These are phyloP conservation scores for Orchesellides sinensis DNA, from an alignment of 2,888 invertebrate genomes.

Conservation along the genomic window DNA sequence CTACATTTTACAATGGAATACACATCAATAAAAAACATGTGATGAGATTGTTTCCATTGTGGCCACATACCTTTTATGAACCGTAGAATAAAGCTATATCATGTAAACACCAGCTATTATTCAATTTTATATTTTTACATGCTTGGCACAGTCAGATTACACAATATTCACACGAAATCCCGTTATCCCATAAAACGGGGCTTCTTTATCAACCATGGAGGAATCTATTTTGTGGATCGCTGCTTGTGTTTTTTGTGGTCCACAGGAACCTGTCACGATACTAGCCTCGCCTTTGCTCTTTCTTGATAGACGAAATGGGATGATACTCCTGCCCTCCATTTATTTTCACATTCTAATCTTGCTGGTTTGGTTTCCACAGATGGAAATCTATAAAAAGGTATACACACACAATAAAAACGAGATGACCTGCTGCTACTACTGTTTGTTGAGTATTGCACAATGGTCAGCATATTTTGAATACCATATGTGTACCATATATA, in stretches of 20 bases:
- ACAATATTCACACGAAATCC: constrained; percentile 49
- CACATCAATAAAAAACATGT: background rate
- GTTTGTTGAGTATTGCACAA: background rate
- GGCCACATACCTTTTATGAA: constrained; percentile 40
- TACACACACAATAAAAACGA: background rate
- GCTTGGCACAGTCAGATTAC: constrained; percentile 27
- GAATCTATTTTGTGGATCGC: constrained; percentile 27
- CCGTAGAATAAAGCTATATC: constrained; percentile 25
- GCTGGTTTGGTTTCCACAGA: constrained; percentile 3
- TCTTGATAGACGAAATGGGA: too few species aligned
- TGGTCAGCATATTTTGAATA: background rate
- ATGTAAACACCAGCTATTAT: constrained; percentile 40
- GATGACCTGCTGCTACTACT: constrained; percentile 27
- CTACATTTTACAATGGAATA: background rate
- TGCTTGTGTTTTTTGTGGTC: constrained; percentile 20
- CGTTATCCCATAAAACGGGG: constrained; percentile 21
- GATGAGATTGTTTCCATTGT: constrained; percentile 22
- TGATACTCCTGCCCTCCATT: constrained; percentile 12
- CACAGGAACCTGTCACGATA: constrained; percentile 51
- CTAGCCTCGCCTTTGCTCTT: constrained; percentile 23
- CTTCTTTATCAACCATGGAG: background rate
- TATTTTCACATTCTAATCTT: background rate
- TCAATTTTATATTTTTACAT: constrained; percentile 11
- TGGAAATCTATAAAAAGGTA: constrained; percentile 30
- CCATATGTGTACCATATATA: background rate